Base-by-base conservation (phyloP, 2,113 vertebrate species). In the Rhinolophus ferrumequinum region DNA sequence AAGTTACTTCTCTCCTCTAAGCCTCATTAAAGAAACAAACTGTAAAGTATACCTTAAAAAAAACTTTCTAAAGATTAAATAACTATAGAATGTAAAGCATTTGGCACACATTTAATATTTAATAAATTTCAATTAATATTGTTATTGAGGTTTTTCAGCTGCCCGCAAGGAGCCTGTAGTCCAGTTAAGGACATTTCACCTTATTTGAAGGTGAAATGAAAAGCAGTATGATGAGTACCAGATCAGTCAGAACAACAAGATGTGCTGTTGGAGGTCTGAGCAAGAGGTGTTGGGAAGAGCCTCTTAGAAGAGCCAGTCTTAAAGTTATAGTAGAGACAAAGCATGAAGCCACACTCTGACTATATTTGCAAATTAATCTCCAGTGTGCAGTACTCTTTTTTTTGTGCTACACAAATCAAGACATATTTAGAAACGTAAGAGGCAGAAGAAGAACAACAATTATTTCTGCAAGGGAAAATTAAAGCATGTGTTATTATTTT, bases 321-420 rank as follows among this genome's bases (percentile, higher is more conserved):
- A 0, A 64, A 5, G 16, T 1, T 3, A 3, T 0, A 11, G 41
- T 41, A 1, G 5, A 16, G n/a, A n/a, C 13, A 33, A 16, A 26
- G 9, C 41, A 2, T 24, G 88, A 44, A 22, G 18, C 24, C 1
- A 0, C 28, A 15, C 24, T 52, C 60, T 92, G 22, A 22, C 21
- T 72, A 0, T 41, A 0, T 67, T n/a, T 79, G 64, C 56, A 72
- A 21, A 28, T 28, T 18, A 3, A 38, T 30, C 41, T 38, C 7
- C 35, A 87, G 62, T 33, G 18, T 41, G 24, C 6, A 2, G 0
- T 52, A 7, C 41, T 89, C 35, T 90, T 6, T 14, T 14, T 79
- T 79, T 62, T 35, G 33, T 75, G 76, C 35, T 26, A 41, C 8
- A 12, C 22, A 70, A 9, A 64, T 30, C 0, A 4, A 69, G 64